Conservation (phyloP, 2,888 invertebrate genomes). For the Andrena haemorrhoa region DNA sequence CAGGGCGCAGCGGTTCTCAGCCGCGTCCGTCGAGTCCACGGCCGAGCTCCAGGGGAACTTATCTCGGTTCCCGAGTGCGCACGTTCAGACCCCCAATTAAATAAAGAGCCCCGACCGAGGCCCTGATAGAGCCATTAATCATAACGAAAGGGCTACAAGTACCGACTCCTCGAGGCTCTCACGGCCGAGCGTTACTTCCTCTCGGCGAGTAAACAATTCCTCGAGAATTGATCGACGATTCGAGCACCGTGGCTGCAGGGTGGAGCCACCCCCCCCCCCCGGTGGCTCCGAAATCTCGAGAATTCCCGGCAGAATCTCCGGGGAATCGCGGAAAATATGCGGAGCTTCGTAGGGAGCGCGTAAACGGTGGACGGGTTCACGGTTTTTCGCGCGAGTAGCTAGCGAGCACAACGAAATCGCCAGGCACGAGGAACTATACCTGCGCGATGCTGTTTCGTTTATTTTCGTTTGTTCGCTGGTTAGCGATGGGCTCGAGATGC, state of each 20-base stretch:
- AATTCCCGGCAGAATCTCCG: constrained; percentile 8
- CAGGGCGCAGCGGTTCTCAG: constrained; percentile 43
- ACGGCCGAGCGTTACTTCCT: constrained; percentile 18
- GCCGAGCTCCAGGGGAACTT: neutral
- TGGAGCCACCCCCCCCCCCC: neutral
- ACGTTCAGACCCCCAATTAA: constrained; percentile 31
- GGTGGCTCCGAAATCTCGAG: neutral
- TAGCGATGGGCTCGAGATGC: constrained; percentile 38
- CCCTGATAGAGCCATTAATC: constrained; percentile 40
- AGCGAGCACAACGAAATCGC: constrained; percentile 41
- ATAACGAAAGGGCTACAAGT: constrained; percentile 7
- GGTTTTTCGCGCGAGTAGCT: constrained; percentile 6
- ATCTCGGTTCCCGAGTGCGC: neutral
- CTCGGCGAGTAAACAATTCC: constrained; percentile 23
- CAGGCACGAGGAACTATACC: constrained; percentile 52
- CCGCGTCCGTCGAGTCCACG: neutral
- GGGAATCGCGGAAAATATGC: constrained; percentile 10
- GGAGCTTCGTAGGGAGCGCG: neutral
- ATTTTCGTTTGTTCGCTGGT: constrained; percentile 62
- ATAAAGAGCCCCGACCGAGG: constrained; percentile 23
- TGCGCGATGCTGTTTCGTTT: constrained; percentile 67
- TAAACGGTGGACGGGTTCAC: neutral
- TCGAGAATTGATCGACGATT: constrained; percentile 26
- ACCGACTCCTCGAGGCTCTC: constrained; percentile 13
- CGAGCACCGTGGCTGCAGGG: neutral